A percentile compares a stretch with the other conserved stretches of the same genome.
phyloP scores from a whole-genome alignment of 1,140 invertebrate genomes.

The Apis mellifera region DNA sequence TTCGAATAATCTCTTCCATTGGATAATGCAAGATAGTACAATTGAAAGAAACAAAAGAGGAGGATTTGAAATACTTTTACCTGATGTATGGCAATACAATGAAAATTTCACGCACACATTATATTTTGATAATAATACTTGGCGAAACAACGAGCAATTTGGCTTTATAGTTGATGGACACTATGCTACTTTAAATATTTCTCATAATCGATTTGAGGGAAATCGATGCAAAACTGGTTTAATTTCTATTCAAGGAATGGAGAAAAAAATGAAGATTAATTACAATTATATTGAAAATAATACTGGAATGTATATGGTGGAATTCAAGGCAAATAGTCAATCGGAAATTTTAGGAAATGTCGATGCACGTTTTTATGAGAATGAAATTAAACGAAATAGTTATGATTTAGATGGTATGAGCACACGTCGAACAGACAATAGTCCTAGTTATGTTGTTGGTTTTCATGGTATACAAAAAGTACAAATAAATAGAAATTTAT shows the following conservation, averaged over 20 bases:
- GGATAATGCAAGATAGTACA: slow-evolving; percentile 93
- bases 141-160: slow-evolving; percentile 93
- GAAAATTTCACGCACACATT: slow-evolving; percentile 96
- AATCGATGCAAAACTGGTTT: slow-evolving; percentile 93
- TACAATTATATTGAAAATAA: slow-evolving; percentile 91
- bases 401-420: slow-evolving; percentile 69
- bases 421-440: slow-evolving; percentile 78
- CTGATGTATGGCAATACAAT: slow-evolving; percentile 97
- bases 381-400: slow-evolving; percentile 89
- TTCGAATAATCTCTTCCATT: slow-evolving; percentile 97
- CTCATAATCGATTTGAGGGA: slow-evolving; percentile 91
- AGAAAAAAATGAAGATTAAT: slow-evolving; percentile 95
- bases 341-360: slow-evolving; percentile 95
- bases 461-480: slow-evolving; percentile 98
- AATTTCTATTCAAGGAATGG: slow-evolving; percentile 95
- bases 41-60: slow-evolving; percentile 92
- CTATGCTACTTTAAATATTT: slow-evolving; percentile 92
- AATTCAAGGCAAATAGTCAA: slow-evolving; percentile 95
- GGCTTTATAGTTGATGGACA: slow-evolving; percentile 94
- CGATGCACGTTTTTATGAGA: slow-evolving; percentile 89
- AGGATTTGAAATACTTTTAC: slow-evolving; percentile 92
- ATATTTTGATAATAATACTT: slow-evolving; percentile 92
- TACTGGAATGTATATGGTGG: slow-evolving; percentile 91
- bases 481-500: slow-evolving; percentile 93
- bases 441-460: slow-evolving; percentile 92